These are phyloP conservation scores for Catajapyx aquilonaris DNA, from an alignment of 1,140 invertebrate genomes.

Conservation along the genomic window DNA sequence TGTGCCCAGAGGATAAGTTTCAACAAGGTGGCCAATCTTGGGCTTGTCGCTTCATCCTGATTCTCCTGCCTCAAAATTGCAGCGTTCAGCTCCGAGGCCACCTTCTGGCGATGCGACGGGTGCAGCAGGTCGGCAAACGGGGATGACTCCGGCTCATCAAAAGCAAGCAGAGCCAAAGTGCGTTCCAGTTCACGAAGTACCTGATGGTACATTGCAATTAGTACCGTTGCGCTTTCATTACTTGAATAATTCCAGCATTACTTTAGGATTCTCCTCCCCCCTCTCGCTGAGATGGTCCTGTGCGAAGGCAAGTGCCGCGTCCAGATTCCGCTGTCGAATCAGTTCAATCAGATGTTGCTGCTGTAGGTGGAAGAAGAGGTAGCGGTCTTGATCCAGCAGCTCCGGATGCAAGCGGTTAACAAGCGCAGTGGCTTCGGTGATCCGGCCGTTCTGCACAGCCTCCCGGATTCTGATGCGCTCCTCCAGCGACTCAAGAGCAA, in stretches of 20 bases:
- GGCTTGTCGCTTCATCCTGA: conserved; percentile 62
- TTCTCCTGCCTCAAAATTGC: conserved; percentile 85
- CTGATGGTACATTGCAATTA: conserved; percentile 17
- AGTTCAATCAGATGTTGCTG: conserved; percentile 90
- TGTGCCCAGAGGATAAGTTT: conserved; percentile 91
- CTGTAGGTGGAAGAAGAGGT: conserved; percentile 90
- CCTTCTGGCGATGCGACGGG: conserved; percentile 80
- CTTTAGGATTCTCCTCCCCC: conserved; percentile 71
- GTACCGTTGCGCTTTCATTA: conserved; percentile 10
- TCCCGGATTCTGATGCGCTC: conserved; percentile 86
- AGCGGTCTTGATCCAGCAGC: conserved; percentile 81
- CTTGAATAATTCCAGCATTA: conserved; percentile 10
- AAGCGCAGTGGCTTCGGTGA: conserved; percentile 78
- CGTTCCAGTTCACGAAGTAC: conserved; percentile 55
- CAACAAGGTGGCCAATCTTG: conserved; percentile 69
- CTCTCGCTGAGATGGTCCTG: conserved; percentile 78
- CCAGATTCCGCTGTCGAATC: conserved; percentile 72
- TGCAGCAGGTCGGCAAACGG: conserved; percentile 91
- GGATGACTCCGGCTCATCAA: conserved; percentile 84
- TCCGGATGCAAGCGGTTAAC: conserved; percentile 91
- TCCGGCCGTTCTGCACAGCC: conserved; percentile 78
- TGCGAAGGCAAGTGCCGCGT: conserved; percentile 86
- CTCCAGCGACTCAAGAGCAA: conserved; percentile 74
- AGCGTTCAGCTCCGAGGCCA: conserved; percentile 90
- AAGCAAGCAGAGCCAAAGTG: conserved; percentile 83